Percentiles rank a stretch among this genome's conserved stretches.
These are phyloP conservation scores for Bradypodion pumilum DNA, from an alignment of 2,797 vertebrate genomes.

Conservation along the genomic window DNA sequence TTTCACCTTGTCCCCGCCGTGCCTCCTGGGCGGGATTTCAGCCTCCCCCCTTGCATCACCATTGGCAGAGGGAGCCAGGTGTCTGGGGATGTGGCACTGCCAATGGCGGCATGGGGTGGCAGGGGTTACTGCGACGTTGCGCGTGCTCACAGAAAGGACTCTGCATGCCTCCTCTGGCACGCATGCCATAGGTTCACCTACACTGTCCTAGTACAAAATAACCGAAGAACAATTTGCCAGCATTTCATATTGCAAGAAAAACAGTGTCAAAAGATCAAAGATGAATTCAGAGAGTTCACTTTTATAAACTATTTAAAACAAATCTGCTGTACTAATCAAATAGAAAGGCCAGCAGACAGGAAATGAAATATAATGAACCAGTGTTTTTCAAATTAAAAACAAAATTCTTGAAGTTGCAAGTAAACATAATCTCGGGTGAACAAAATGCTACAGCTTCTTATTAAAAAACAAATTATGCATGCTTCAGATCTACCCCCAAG, in stretches of 20 bases:
- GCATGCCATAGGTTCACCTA: too few species aligned
- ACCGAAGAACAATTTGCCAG: conserved; percentile 18
- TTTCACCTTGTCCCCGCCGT: too few species aligned
- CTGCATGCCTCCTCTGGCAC: too few species aligned
- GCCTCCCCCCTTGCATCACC: too few species aligned
- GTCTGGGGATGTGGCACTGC: too few species aligned
- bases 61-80: too few species aligned
- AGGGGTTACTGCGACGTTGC: too few species aligned
- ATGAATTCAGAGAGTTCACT: background rate
- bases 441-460: background rate
- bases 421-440: background rate
- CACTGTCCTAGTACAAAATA: background rate
- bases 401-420: conserved; percentile 17
- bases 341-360: conserved; percentile 7
- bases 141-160: too few species aligned
- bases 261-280: background rate
- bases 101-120: too few species aligned
- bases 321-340: conserved; percentile 25
- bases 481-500: conserved; percentile 37
- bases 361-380: conserved; percentile 19
- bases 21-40: too few species aligned
- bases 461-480: conserved; percentile 25
- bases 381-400: background rate
- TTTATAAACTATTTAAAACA: conserved; percentile 8
- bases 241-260: conserved; percentile 16